Percentiles rank a stretch among this genome's conserved stretches.
phyloP scores from a whole-genome alignment of 1,140 invertebrate species.

The Rhyacophila brunnea region DNA sequence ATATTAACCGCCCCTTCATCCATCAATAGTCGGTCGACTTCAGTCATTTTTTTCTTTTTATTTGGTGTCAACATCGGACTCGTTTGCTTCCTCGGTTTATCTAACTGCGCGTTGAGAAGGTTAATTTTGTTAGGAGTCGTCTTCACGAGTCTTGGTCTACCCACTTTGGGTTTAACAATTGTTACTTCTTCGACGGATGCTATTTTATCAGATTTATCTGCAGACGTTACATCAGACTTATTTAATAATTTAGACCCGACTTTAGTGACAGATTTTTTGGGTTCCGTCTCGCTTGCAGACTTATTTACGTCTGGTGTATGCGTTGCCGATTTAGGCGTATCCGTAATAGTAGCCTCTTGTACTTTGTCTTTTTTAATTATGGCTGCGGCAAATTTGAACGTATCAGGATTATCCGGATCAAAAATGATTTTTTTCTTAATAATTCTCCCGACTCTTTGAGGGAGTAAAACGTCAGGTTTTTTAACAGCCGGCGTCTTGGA shows the following conservation, averaged over 20 bases:
- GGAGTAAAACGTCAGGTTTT: constrained; percentile 24
- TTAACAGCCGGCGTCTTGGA: constrained; percentile 37
- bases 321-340: no score
- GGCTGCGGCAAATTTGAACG: constrained; percentile 42
- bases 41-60: constrained; percentile 61
- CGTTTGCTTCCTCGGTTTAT: no score
- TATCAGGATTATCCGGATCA: constrained; percentile 65
- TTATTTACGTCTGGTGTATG: no score
- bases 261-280: no score
- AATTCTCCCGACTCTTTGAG: constrained; percentile 49
- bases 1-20: constrained; percentile 85
- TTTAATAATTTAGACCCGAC: no score
- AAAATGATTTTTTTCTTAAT: constrained; percentile 69
- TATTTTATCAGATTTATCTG: no score
- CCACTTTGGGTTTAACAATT: background rate
- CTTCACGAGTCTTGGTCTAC: background rate
- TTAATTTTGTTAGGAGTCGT: constrained; percentile 9
- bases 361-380: constrained; percentile 18
- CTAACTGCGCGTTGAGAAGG: no score
- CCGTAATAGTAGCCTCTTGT: background rate
- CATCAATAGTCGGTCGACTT: constrained; percentile 74
- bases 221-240: no score
- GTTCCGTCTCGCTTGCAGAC: no score
- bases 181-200: background rate
- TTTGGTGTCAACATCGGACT: background rate